Evolutionary conservation across 2,797 vertebrate species (phyloP).

Genomic region (Enteromius radiatus): DNA sequence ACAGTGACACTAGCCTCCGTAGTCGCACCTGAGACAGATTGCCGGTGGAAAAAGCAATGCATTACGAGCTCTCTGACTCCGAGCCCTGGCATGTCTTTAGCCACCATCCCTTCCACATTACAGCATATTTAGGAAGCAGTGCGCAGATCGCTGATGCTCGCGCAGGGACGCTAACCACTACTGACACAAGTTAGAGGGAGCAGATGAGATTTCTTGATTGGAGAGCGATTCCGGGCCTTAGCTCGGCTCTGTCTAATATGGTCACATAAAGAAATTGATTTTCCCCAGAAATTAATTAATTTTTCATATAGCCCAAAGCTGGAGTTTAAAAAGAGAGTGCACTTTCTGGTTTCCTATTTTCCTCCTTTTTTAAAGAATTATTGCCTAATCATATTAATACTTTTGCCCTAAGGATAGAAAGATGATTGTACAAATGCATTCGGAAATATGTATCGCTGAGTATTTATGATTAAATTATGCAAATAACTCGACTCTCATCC

Average conservation of each 20-base stretch:
- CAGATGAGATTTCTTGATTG: conserved; percentile 96
- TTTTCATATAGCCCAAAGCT: conserved; percentile 99
- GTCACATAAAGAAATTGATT: conserved; percentile 99
- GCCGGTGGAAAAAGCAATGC: conserved; percentile 63
- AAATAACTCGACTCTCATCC: conserved; percentile 99
- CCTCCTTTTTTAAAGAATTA: conserved; percentile 91
- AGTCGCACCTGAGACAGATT: conserved; percentile 68
- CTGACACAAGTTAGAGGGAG: conserved; percentile 92
- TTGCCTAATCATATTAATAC: conserved; percentile 99
- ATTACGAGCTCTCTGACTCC: conserved; percentile 61
- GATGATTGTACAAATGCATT: conserved; percentile 99
- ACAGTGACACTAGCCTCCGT: conserved; percentile 61
- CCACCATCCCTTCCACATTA: conserved; percentile 72
- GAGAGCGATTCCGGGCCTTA: conserved; percentile 89
- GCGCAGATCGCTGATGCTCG: conserved; percentile 73
- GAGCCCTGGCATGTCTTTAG: conserved; percentile 68
- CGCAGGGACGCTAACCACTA: conserved; percentile 82
- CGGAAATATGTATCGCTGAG: conserved; percentile 99
- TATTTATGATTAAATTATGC: conserved; percentile 99
- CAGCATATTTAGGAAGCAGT: conserved; percentile 76
- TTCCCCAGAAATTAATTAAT: conserved; percentile 99
- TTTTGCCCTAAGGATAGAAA: conserved; percentile 99
- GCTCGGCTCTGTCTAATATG: conserved; percentile 97
- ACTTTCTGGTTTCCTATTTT: conserved; percentile 97
- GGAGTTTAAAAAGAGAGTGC: conserved; percentile 98